These are phyloP conservation scores for Glossophaga mutica DNA, from an alignment of 2,797 vertebrate species.

Conservation along the genomic window DNA sequence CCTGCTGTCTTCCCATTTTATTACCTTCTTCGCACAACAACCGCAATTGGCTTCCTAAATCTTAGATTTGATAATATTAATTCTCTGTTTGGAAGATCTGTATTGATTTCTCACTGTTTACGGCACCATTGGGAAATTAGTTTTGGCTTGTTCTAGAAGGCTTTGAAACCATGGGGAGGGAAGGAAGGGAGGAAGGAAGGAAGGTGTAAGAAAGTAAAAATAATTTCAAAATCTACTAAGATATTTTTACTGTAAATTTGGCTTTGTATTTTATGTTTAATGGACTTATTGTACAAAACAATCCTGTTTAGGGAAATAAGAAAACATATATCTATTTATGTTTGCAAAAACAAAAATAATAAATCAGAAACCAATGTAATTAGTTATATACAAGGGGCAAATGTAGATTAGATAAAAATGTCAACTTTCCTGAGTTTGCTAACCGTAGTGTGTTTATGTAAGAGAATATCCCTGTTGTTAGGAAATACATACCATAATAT, in stretches of 20 bases:
- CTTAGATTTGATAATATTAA: neutral
- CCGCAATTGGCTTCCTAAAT: neutral
- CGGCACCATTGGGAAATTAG: neutral
- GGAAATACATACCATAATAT: neutral
- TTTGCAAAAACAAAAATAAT: neutral
- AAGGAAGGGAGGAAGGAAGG: neutral
- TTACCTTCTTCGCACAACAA: neutral
- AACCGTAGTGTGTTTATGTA: neutral
- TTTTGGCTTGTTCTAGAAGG: neutral
- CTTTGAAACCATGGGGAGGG: neutral
- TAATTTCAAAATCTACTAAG: neutral
- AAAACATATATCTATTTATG: neutral
- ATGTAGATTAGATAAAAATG: neutral
- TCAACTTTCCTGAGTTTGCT: conserved; percentile 7
- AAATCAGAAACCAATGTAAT: neutral
- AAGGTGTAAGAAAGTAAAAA: neutral
- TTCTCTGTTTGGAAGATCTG: neutral
- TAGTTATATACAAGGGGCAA: neutral
- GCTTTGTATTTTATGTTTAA: neutral
- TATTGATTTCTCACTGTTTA: neutral
- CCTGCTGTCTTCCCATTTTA: neutral
- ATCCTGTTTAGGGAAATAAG: neutral
- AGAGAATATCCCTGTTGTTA: neutral
- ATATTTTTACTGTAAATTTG: neutral
- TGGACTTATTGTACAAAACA: neutral